These are phyloP conservation scores for Zhuqinia jingwanae DNA, from an alignment of 2,888 invertebrate species.

Conservation along the genomic window DNA sequence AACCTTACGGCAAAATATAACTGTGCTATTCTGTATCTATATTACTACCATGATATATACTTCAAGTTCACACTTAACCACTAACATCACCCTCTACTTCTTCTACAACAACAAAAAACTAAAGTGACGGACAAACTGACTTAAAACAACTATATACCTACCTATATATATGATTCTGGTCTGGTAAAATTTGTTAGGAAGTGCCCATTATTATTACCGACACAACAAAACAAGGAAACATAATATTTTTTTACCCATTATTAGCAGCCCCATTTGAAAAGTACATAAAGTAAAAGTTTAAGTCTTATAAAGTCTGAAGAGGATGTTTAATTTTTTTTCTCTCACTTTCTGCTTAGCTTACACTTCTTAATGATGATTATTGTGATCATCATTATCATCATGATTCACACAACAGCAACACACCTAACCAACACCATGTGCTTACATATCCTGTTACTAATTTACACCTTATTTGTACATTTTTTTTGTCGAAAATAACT, in stretches of 20 bases:
- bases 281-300: slow-evolving; percentile 32
- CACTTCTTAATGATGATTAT: slow-evolving; percentile 10
- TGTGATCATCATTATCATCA: neutral
- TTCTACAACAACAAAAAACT: too few relatives aligned
- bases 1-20: slow-evolving; percentile 22
- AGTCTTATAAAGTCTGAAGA: neutral
- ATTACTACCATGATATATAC: too few relatives aligned
- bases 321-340: neutral
- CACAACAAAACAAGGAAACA: slow-evolving; percentile 29
- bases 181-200: neutral
- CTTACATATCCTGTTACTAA: slow-evolving; percentile 25
- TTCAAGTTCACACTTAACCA: slow-evolving; percentile 28
- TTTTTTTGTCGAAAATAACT: neutral
- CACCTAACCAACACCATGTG: neutral
- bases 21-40: neutral
- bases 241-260: slow-evolving; percentile 36
- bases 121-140: neutral
- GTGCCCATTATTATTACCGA: slow-evolving; percentile 39
- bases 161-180: too few relatives aligned
- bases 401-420: neutral
- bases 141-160: too few relatives aligned
- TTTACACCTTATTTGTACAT: slow-evolving; percentile 13
- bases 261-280: neutral
- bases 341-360: slow-evolving; percentile 41
- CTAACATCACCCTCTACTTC: too few relatives aligned